Evolutionary conservation across 2,888 invertebrate genomes (phyloP).

Genomic region (Tinea trinotella): DNA sequence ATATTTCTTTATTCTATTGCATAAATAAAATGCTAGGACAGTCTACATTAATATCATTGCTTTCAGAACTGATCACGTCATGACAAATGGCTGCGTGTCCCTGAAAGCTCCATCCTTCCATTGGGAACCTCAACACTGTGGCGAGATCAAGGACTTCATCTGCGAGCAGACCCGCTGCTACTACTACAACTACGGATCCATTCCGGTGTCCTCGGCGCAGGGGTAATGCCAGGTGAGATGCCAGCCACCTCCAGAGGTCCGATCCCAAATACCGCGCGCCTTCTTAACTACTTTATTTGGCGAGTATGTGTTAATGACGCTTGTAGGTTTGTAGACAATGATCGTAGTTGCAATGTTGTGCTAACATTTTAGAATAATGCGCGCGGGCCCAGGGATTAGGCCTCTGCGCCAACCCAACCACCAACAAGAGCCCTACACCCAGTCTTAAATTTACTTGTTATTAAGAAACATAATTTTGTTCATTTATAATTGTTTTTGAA

Average conservation of each 20-base stretch:
- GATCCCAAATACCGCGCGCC: constrained; percentile 64
- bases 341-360: constrained; percentile 1
- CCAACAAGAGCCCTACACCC: constrained; percentile 73
- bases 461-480: constrained; percentile 24
- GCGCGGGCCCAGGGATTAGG: constrained; percentile 66
- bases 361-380: constrained; percentile 30
- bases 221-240: constrained; percentile 90
- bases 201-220: constrained; percentile 91
- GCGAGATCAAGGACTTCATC: constrained; percentile 87
- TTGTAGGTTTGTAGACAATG: background rate
- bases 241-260: constrained; percentile 70
- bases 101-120: constrained; percentile 83
- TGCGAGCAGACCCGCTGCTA: constrained; percentile 93
- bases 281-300: constrained; percentile 26
- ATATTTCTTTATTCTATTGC: too few relatives aligned
- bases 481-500: background rate
- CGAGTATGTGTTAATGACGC: background rate
- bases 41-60: constrained; percentile 19
- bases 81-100: constrained; percentile 81
- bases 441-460: constrained; percentile 32
- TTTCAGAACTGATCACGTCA: constrained; percentile 69
- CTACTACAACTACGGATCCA: constrained; percentile 92
- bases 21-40: too few relatives aligned
- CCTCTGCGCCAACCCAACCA: constrained; percentile 71
- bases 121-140: constrained; percentile 89